Evolutionary conservation across 2,888 invertebrate species (phyloP), one percentile per base, ranked within the genome.

Genomic region (Cataglyphis altisquamis): DNA sequence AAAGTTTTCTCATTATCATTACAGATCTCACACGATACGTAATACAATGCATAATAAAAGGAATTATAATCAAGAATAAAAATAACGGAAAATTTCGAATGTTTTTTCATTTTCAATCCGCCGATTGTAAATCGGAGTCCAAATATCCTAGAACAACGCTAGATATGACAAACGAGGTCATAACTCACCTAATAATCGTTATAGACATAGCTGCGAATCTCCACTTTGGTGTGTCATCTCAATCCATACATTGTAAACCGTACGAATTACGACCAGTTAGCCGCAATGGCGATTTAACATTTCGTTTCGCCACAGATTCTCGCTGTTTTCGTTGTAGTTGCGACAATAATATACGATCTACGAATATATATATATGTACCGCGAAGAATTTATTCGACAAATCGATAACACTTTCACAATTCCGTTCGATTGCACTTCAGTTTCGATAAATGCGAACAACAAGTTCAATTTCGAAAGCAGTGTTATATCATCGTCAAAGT

Each of bases 181-280:
- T 21, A 86, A 92, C 92, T 92, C 90, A 92, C 92, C 92, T 81
- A 86, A 88, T 74, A 83, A 90, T 87, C 85, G 74, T 78, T 85
- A 84, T 86, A 89, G 88, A 92, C 92, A 92, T 92, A 91, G 90
- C 92, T 92, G 90, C 87, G 88, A 70, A 87, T 89, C 87, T 68
- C 72, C 88, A 72, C 88, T 86, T 89, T 83, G 88, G 78, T 87
- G 89, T 88, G 88, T 92, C 92, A 92, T 92, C 88, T 90, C 91
- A 88, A 85, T 90, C 84, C 84, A 67, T 75, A 87, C 80, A 78
- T 84, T 48, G 72, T 68, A 87, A 74, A 78, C 70, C 57, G 72
- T 39, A 57, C 57, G 66, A 82, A 83, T 82, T 83, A 73, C 72
- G 85, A 87, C 57, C 88, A 83, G 83, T 78, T 75, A 86, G 83